These are phyloP conservation scores for Anthoptus insignis DNA, from an alignment of 2,888 invertebrate species.

Conservation along the genomic window DNA sequence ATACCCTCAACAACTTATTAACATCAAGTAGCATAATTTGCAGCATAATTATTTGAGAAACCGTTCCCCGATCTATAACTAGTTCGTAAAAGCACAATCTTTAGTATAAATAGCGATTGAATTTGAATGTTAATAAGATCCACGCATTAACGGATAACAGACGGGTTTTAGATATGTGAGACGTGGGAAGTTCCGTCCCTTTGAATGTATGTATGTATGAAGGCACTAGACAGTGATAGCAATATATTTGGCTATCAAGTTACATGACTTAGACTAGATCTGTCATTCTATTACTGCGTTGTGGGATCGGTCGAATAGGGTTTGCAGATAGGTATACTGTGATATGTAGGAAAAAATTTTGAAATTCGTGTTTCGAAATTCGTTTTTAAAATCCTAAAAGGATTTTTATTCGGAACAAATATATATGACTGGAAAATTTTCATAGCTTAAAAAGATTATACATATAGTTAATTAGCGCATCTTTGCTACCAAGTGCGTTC, in stretches of 20 bases:
- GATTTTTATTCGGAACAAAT: no score
- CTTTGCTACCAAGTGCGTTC: no score
- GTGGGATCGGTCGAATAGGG: no score
- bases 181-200: slow-evolving; percentile 63
- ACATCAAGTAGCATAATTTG: neutral
- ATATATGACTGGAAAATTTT: no score
- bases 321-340: no score
- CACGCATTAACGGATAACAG: slow-evolving; percentile 36
- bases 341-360: no score
- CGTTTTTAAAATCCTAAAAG: no score
- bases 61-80: slow-evolving; percentile 7
- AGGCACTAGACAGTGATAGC: slow-evolving; percentile 63
- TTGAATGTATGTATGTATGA: slow-evolving; percentile 58
- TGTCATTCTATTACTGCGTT: slow-evolving; percentile 10
- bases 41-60: slow-evolving; percentile 1
- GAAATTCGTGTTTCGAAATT: no score
- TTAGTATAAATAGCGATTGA: slow-evolving; percentile 29
- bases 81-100: slow-evolving; percentile 13
- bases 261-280: slow-evolving; percentile 55
- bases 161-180: slow-evolving; percentile 61
- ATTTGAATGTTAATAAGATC: slow-evolving; percentile 38
- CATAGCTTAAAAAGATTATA: no score
- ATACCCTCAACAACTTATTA: neutral
- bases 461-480: no score
- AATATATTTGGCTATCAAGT: slow-evolving; percentile 55